Percentiles rank a stretch among this genome's conserved stretches.
phyloP scores from a whole-genome alignment of 2,797 vertebrate genomes.

The Aulostomus chinensis region DNA sequence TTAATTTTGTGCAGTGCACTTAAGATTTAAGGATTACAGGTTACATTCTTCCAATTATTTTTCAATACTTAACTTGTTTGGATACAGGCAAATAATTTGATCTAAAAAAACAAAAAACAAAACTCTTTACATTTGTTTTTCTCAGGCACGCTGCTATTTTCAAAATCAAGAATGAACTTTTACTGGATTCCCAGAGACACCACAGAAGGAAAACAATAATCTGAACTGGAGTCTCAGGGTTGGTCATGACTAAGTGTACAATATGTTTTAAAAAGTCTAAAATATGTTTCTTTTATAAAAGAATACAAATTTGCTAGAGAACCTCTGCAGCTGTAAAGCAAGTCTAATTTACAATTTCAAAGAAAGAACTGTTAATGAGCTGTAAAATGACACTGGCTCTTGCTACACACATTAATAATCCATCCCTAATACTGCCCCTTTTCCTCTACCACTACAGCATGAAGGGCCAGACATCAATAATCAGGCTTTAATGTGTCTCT shows the following conservation, averaged over 20 bases:
- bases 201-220: too few relatives aligned
- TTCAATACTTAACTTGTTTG: not conserved
- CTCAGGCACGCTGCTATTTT: too few relatives aligned
- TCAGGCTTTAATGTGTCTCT: slow-evolving; percentile 54
- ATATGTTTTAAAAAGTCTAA: too few relatives aligned
- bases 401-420: slow-evolving; percentile 47
- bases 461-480: slow-evolving; percentile 59
- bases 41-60: not conserved
- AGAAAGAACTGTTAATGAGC: not conserved
- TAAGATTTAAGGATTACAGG: too few relatives aligned
- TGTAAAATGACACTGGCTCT: slow-evolving; percentile 21
- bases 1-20: too few relatives aligned
- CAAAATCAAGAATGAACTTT: not conserved
- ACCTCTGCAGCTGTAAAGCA: not conserved
- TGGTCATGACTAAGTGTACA: too few relatives aligned
- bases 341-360: not conserved
- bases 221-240: too few relatives aligned
- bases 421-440: slow-evolving; percentile 7
- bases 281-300: too few relatives aligned
- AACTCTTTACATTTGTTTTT: too few relatives aligned
- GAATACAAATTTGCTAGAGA: too few relatives aligned
- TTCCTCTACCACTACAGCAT: not conserved
- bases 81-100: not conserved
- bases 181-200: too few relatives aligned
- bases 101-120: too few relatives aligned